phyloP scores from a whole-genome alignment of 2,888 invertebrate species.

The Acholoe squamosa region DNA sequence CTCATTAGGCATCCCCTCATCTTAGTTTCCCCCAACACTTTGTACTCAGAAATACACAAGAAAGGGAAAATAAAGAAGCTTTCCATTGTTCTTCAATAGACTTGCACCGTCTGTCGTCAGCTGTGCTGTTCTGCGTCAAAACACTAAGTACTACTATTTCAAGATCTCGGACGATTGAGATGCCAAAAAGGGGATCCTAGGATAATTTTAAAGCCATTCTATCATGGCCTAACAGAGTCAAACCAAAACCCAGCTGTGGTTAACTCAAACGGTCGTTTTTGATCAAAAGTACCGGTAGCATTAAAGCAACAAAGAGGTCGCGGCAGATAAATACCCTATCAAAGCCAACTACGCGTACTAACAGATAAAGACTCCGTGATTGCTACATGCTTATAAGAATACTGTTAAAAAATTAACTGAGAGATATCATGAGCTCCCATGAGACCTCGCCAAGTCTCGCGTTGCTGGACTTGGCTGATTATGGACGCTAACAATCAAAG shows the following conservation, averaged over 20 bases:
- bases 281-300: background rate
- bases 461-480: background rate
- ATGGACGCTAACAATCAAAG: background rate
- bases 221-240: background rate
- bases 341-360: too few species aligned
- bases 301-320: background rate
- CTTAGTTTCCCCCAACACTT: background rate
- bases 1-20: slow-evolving; percentile 38
- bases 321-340: background rate
- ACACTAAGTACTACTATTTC: too few species aligned
- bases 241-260: background rate
- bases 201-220: too few species aligned
- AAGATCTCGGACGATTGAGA: too few species aligned
- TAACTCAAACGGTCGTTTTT: background rate
- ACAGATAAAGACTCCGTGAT: too few species aligned
- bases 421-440: too few species aligned
- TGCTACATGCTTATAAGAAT: too few species aligned
- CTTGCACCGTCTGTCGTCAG: background rate
- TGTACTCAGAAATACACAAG: background rate
- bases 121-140: background rate
- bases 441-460: slow-evolving; percentile 15
- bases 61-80: background rate
- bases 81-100: slow-evolving; percentile 1
- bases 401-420: too few species aligned
- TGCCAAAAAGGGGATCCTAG: too few species aligned